phyloP scores from a whole-genome alignment of 2,888 invertebrate genomes.

The Hirudinaria manillensis region DNA sequence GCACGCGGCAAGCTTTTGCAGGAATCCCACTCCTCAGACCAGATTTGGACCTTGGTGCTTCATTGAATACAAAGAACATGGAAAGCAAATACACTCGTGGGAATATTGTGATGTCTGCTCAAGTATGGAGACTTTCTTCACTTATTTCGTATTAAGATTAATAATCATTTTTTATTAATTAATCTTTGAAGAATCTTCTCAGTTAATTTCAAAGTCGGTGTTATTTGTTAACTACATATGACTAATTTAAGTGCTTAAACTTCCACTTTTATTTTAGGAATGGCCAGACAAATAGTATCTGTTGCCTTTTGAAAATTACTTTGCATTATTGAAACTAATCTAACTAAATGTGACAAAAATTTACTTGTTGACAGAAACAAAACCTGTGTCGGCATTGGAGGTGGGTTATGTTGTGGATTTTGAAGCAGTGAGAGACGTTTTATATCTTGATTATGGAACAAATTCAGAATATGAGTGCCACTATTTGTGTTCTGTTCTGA shows the following conservation, averaged over 20 bases:
- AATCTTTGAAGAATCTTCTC: too few relatives aligned
- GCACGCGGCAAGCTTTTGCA: not conserved
- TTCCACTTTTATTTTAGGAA: too few relatives aligned
- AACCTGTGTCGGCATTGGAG: not conserved
- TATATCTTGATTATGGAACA: not conserved
- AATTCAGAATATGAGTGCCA: conserved; percentile 1
- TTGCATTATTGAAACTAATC: not conserved
- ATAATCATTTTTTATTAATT: too few relatives aligned
- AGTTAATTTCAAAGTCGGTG: too few relatives aligned
- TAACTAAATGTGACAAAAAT: too few relatives aligned
- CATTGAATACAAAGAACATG: conserved; percentile 1
- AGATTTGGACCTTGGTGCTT: conserved; percentile 21
- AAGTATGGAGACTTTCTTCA: not conserved
- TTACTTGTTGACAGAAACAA: not conserved
- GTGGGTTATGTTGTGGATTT: not conserved
- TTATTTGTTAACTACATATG: too few relatives aligned
- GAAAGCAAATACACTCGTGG: not conserved
- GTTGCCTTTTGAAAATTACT: not conserved
- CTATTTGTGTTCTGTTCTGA: not conserved
- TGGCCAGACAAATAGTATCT: not conserved
- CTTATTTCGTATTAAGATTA: too few relatives aligned
- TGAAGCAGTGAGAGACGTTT: not conserved
- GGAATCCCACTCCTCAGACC: conserved; percentile 14
- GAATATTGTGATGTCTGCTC: conserved; percentile 20
- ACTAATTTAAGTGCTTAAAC: too few relatives aligned